phyloP scores from a whole-genome alignment of 2,113 vertebrate species.

The Dissostichus mawsoni region DNA sequence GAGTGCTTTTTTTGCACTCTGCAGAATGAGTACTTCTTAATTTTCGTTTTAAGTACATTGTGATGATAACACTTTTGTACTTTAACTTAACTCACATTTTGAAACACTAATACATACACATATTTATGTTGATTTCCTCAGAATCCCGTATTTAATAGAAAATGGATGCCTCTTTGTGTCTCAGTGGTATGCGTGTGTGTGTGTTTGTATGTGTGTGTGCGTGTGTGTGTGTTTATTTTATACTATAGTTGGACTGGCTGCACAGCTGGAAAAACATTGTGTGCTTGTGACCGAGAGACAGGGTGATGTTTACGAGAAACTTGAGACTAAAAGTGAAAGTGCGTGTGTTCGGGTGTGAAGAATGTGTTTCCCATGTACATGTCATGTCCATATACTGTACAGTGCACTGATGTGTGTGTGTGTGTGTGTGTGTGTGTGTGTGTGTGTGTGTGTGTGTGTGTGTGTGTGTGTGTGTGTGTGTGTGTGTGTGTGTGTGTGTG shows the following conservation, averaged over 20 bases:
- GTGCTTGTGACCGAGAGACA: background rate
- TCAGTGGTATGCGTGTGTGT: background rate
- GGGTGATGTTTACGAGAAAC: conserved; percentile 48
- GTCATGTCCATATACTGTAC: conserved; percentile 29
- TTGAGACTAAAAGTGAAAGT: conserved; percentile 26
- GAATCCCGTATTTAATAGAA: background rate
- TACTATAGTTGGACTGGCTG: background rate
- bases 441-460: too few relatives aligned
- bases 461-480: too few relatives aligned
- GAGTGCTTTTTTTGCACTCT: too few relatives aligned
- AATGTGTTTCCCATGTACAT: conserved; percentile 66
- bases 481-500: too few relatives aligned
- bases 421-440: background rate
- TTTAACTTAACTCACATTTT: too few relatives aligned
- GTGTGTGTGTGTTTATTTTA: conserved; percentile 14
- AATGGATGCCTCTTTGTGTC: conserved; percentile 23
- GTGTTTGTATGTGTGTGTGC: conserved; percentile 12
- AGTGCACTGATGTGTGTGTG: conserved; percentile 6
- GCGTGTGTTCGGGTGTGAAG: conserved; percentile 20
- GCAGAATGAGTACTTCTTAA: too few relatives aligned
- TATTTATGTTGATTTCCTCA: too few relatives aligned
- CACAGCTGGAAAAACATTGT: conserved; percentile 53
- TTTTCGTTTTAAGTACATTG: too few relatives aligned
- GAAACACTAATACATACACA: too few relatives aligned
- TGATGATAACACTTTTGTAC: too few relatives aligned